These are phyloP conservation scores for Pagetopsis macropterus DNA, from an alignment of 2,797 vertebrate genomes.

Conservation along the genomic window DNA sequence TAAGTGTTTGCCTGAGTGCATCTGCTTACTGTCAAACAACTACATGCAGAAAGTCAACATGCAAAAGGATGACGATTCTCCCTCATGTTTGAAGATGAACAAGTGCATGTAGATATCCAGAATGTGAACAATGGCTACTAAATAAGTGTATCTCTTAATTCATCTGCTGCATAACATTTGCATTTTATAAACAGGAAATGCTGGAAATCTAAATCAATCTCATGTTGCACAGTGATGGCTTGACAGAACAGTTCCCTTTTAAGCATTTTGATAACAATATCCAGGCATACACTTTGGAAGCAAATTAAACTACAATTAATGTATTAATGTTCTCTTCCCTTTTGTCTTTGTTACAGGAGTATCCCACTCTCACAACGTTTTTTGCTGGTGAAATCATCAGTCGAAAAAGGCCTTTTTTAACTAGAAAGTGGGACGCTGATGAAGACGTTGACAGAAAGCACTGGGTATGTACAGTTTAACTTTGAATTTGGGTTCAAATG, in stretches of 20 bases:
- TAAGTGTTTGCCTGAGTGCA: no score
- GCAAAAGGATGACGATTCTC: neutral
- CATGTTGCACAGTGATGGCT: neutral
- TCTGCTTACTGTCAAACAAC: neutral
- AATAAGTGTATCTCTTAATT: slow-evolving; percentile 1
- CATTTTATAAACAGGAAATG: neutral
- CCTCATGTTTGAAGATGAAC: neutral
- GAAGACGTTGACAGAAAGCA: slow-evolving; percentile 99
- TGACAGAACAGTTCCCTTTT: neutral
- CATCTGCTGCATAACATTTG: slow-evolving; percentile 7
- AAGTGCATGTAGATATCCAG: neutral
- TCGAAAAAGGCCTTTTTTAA: slow-evolving; percentile 94
- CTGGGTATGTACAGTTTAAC: slow-evolving; percentile 88
- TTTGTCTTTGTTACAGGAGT: slow-evolving; percentile 83
- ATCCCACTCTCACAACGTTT: slow-evolving; percentile 96
- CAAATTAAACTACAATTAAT: neutral
- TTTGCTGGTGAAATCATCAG: slow-evolving; percentile 99
- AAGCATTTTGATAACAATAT: neutral
- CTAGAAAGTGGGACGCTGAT: slow-evolving; percentile 97
- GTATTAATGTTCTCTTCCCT: neutral
- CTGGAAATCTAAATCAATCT: slow-evolving; percentile 8
- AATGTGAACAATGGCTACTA: neutral
- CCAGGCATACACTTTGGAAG: neutral
- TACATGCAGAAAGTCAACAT: neutral
- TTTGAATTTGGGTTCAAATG: neutral